Percentiles rank a stretch among this genome's conserved stretches.
phyloP scores from a whole-genome alignment of 1,140 invertebrate species.

The Ruditapes philippinarum region DNA sequence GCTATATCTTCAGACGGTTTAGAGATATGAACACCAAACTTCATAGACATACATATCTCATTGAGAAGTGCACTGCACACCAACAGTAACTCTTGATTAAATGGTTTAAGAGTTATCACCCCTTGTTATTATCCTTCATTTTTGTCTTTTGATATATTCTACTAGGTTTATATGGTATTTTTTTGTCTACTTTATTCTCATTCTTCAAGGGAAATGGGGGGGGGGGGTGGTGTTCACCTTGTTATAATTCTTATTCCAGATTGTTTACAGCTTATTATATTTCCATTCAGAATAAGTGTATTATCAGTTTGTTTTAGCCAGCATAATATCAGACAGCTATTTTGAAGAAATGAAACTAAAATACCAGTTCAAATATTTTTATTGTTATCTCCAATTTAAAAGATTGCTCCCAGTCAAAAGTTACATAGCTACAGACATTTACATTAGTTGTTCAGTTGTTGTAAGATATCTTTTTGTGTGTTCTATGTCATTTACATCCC shows the following conservation, averaged over 20 bases:
- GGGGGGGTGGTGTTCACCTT: background rate
- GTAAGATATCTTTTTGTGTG: slow-evolving; percentile 4
- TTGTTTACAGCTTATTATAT: slow-evolving; percentile 19
- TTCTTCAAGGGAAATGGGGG: background rate
- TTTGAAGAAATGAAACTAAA: slow-evolving; percentile 14
- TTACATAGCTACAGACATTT: slow-evolving; percentile 1
- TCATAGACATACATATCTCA: background rate
- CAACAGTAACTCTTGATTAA: slow-evolving; percentile 1
- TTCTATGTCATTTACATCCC: slow-evolving; percentile 18
- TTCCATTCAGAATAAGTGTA: slow-evolving; percentile 15
- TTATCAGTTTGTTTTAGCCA: slow-evolving; percentile 15
- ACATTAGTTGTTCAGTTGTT: slow-evolving; percentile 15
- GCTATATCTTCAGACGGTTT: background rate
- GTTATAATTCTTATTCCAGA: slow-evolving; percentile 15
- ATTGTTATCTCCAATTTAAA: background rate
- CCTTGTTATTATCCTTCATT: background rate
- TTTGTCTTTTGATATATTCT: slow-evolving; percentile 11
- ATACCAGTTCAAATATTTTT: slow-evolving; percentile 5
- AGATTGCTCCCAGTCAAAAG: slow-evolving; percentile 16
- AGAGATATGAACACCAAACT: slow-evolving; percentile 1
- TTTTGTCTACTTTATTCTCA: background rate
- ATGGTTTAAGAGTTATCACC: background rate
- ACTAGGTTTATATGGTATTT: slow-evolving; percentile 7
- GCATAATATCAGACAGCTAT: slow-evolving; percentile 23
- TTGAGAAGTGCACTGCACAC: slow-evolving; percentile 4